Evolutionary conservation across 2,888 invertebrate genomes (phyloP), one percentile per base, ranked within the genome.

Genomic region (Hirtodrosophila trivittata): DNA sequence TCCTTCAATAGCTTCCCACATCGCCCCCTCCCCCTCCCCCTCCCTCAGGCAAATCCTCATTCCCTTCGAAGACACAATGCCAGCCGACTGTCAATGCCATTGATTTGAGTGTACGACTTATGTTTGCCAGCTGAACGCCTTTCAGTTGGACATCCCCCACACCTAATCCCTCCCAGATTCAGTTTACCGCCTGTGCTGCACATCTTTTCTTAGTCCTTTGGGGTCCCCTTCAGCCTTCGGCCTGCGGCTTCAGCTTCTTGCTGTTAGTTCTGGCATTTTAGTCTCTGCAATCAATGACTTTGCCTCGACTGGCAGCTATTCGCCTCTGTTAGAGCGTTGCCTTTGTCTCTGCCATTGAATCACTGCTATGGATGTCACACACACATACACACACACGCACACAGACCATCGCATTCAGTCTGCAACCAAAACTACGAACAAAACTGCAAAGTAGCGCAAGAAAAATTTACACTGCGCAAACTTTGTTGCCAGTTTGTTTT

Each of bases 111-210:
- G 75, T 82, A 76, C 75, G 75, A 85, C 82, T 78, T 78, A 85
- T 78, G 82, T 77, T 78, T 86, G 83, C 86, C 82, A 85, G 78
- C 82, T 77, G 77, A 78, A 67, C 85, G 77, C 86, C 77, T 77
- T 84, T 81, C 56, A 57, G 55, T 56, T 58, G 42, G 25, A 14
- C 39, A 39, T 14, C 55, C 21, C 45, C 38, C 59, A 21, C 5
- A 3, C 18, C 26, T 35, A 32, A 16, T n/a, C 18, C 3, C 14
- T 6, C 25, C 10, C 14, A 16, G 3, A n/a, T 26, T n/a, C 25
- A 10, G 4, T 54, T 32, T 49, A 54, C 16, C 37, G 51, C 37
- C 26, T 30, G 18, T 52, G 46, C 38, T 65, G 51, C 60, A 56
- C 28, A 64, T 52, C 52, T 21, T 28, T 28, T 37, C 43, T 45